These are phyloP conservation scores for Anastatus disparis DNA, from an alignment of 1,140 invertebrate species.

Conservation along the genomic window DNA sequence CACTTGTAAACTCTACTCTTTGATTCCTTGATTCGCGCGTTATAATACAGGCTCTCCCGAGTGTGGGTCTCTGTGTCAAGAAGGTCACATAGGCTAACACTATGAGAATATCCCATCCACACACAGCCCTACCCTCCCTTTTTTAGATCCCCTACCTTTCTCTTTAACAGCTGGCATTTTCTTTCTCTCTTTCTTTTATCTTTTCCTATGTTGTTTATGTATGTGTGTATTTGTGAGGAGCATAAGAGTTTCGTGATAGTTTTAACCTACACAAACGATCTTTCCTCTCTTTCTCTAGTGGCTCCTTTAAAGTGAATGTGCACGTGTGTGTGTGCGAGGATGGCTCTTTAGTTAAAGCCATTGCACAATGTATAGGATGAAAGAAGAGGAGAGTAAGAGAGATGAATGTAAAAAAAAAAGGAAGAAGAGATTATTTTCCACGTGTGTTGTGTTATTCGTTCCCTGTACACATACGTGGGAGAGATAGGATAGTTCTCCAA, in stretches of 20 bases:
- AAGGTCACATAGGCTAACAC: constrained; percentile 59
- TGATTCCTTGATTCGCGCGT: constrained; percentile 13
- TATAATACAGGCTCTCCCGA: no score
- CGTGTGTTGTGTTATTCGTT: no score
- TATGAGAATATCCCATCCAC: constrained; percentile 42
- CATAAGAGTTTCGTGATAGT: no score
- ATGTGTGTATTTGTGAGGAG: no score
- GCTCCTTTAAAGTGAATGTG: constrained; percentile 17
- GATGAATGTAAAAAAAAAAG: constrained; percentile 12
- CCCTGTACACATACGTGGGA: background rate
- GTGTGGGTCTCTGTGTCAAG: constrained; percentile 67
- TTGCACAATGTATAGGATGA: constrained; percentile 11
- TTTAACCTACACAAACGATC: background rate
- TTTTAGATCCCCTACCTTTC: constrained; percentile 13
- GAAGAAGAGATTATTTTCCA: background rate
- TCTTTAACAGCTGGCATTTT: constrained; percentile 6
- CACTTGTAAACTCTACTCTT: no score
- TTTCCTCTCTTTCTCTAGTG: constrained; percentile 1
- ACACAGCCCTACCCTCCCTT: no score
- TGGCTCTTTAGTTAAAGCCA: no score
- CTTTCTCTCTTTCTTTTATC: no score
- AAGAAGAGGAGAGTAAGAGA: no score
- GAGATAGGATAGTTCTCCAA: no score
- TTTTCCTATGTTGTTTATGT: no score
- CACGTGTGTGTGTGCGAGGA: constrained; percentile 14